Conservation (phyloP, 2,113 vertebrate species). For the Dermatemys mawii region DNA sequence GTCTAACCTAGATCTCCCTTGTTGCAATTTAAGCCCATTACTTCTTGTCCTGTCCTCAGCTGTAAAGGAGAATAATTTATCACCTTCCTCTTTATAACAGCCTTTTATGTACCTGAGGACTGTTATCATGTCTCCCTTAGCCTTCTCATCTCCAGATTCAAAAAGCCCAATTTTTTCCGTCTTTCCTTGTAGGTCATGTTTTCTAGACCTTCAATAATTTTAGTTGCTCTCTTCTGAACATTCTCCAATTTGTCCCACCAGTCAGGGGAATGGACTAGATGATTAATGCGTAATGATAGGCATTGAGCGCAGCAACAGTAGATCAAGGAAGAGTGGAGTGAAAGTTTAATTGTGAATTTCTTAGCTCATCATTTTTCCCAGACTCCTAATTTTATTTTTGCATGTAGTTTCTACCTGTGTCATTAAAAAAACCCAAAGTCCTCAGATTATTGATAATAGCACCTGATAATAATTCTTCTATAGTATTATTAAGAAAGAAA, state of each 20-base stretch:
- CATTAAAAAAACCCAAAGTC: neutral
- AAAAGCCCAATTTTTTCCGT: neutral
- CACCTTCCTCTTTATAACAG: neutral
- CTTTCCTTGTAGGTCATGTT: neutral
- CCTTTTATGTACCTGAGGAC: neutral
- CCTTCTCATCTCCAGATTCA: neutral
- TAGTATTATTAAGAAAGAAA: neutral
- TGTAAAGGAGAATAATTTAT: neutral
- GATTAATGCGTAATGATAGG: neutral
- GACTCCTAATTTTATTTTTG: neutral
- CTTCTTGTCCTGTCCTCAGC: neutral
- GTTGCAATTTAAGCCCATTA: neutral
- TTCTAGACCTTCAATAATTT: neutral
- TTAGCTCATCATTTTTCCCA: neutral
- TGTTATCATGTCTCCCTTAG: neutral
- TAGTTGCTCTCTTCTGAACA: neutral
- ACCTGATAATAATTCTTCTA: conserved; percentile 14
- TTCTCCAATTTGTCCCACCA: neutral
- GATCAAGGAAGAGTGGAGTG: neutral
- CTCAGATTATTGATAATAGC: neutral
- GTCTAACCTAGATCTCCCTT: neutral
- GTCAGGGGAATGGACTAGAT: too few relatives aligned
- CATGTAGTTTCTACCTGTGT: neutral
- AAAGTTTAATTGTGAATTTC: neutral
- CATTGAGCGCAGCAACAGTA: neutral